These are phyloP conservation scores for Calephelis virginiensis DNA, from an alignment of 1,140 invertebrate species.

Conservation along the genomic window DNA sequence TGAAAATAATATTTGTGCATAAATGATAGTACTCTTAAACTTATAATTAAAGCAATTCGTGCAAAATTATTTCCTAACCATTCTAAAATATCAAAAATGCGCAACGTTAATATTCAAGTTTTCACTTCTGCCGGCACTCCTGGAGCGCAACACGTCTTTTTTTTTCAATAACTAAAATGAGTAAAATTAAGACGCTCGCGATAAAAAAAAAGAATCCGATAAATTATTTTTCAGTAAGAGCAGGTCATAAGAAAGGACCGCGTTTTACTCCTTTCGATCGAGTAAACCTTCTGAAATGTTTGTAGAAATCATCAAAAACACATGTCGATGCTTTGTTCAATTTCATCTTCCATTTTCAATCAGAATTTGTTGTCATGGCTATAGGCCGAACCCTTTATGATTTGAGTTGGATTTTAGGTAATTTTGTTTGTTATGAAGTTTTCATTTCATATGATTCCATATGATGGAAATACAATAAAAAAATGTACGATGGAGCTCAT, in stretches of 20 bases:
- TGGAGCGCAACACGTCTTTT: no score
- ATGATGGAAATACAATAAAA: no score
- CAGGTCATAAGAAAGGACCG: neutral
- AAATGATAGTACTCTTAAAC: no score
- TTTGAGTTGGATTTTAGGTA: slow-evolving; percentile 15
- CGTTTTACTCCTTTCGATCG: neutral
- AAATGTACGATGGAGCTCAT: no score
- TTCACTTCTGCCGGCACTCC: no score
- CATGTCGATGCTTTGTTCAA: slow-evolving; percentile 20
- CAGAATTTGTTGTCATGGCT: slow-evolving; percentile 10
- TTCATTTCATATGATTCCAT: neutral
- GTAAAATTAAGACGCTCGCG: no score
- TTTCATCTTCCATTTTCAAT: slow-evolving; percentile 24
- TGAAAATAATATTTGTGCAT: no score
- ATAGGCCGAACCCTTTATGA: slow-evolving; percentile 21
- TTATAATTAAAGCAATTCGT: no score
- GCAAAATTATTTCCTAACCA: no score
- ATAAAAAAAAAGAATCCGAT: neutral
- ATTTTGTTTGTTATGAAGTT: neutral
- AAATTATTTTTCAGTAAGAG: neutral
- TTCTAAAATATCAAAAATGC: no score
- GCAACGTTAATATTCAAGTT: no score
- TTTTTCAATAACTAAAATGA: no score
- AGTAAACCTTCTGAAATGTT: neutral
- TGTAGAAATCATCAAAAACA: slow-evolving; percentile 23